These are phyloP conservation scores for Cyprinodon tularosa DNA, from an alignment of 2,113 vertebrate species.

Conservation along the genomic window DNA sequence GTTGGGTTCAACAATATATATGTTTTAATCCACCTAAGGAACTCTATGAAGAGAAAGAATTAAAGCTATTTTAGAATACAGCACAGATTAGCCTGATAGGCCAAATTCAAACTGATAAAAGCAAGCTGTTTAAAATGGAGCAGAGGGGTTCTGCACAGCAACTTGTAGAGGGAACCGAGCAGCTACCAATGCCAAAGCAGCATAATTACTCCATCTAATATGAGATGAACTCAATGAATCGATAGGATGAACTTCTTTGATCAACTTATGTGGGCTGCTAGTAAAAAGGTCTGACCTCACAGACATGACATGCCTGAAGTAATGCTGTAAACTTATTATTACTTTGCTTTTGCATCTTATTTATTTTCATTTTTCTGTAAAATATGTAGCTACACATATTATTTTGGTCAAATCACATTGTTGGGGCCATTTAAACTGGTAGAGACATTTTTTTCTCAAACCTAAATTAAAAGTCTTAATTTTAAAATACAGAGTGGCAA, in stretches of 20 bases:
- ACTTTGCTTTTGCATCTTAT: background rate
- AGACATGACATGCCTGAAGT: background rate
- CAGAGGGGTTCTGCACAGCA: background rate
- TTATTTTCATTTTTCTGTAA: background rate
- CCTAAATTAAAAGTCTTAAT: too few relatives aligned
- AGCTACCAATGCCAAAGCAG: background rate
- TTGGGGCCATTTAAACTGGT: too few relatives aligned
- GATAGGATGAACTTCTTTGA: background rate
- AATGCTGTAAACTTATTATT: background rate
- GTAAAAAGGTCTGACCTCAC: background rate
- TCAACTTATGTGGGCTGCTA: background rate
- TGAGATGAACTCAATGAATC: slow-evolving; percentile 7
- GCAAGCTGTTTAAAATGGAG: background rate
- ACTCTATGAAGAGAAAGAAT: background rate
- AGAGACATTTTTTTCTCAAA: too few relatives aligned
- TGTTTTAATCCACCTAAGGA: too few relatives aligned
- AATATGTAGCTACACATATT: background rate
- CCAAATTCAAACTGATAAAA: background rate
- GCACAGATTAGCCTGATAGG: background rate
- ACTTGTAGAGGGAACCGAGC: background rate
- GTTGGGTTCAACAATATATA: too few relatives aligned
- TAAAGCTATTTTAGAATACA: background rate
- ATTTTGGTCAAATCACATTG: background rate
- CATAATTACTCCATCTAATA: background rate
- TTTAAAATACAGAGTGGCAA: background rate